These are phyloP conservation scores for Cacoxenus indagator DNA, from an alignment of 2,888 invertebrate genomes.

Conservation along the genomic window DNA sequence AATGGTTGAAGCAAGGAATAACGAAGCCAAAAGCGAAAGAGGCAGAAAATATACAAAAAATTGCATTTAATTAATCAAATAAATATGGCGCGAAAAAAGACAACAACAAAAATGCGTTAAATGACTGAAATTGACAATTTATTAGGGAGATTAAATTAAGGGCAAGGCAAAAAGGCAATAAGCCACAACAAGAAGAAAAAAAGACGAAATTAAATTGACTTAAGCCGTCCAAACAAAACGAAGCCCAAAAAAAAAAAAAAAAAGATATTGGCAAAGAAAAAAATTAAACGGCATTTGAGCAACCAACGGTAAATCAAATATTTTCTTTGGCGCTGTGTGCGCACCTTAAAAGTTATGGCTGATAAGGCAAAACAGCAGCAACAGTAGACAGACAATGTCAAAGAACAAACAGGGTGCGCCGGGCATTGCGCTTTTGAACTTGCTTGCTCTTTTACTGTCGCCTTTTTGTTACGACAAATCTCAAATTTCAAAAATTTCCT, in stretches of 20 bases:
- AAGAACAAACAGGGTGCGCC: neutral
- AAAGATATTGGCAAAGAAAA: neutral
- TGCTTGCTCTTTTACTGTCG: neutral
- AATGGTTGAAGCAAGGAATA: neutral
- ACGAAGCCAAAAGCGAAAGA: conserved; percentile 2
- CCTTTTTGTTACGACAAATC: conserved; percentile 44
- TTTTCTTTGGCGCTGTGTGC: neutral
- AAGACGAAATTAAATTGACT: neutral
- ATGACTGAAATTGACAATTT: conserved; percentile 46
- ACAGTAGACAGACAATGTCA: neutral
- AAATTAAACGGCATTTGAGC: neutral
- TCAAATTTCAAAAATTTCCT: conserved; percentile 42
- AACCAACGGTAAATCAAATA: neutral
- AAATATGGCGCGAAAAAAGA: conserved; percentile 27
- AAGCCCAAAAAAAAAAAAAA: neutral
- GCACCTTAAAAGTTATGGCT: conserved; percentile 27
- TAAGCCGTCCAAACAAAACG: neutral
- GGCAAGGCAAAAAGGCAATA: conserved; percentile 12
- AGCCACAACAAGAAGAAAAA: neutral
- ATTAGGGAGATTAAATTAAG: conserved; percentile 30
- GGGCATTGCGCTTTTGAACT: neutral
- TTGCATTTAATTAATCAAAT: conserved; percentile 42
- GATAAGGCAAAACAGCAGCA: conserved; percentile 14
- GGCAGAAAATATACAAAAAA: conserved; percentile 6
- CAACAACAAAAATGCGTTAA: conserved; percentile 36